phyloP scores from a whole-genome alignment of 2,888 invertebrate species.

The Hyposoter dolosus region DNA sequence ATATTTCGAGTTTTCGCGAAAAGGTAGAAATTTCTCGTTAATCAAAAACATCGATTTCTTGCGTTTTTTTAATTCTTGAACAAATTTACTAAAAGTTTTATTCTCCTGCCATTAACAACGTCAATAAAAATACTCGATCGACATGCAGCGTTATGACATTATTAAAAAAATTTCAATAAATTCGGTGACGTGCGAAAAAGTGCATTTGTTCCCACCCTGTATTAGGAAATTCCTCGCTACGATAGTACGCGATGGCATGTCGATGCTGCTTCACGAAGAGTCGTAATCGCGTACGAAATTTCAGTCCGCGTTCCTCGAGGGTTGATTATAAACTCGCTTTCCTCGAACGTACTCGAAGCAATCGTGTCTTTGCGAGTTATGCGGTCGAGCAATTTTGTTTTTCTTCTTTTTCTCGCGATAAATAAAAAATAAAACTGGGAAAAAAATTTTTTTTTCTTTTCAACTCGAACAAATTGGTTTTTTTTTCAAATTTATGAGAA shows the following conservation, averaged over 20 bases:
- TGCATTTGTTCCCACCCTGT: constrained; percentile 11
- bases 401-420: neutral
- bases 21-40: neutral
- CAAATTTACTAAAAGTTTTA: neutral
- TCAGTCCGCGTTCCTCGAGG: constrained; percentile 36
- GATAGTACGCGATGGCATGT: constrained; percentile 38
- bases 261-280: constrained; percentile 41
- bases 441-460: neutral
- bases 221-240: constrained; percentile 18
- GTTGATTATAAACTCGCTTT: constrained; percentile 35
- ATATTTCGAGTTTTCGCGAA: neutral
- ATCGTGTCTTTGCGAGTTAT: neutral
- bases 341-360: neutral
- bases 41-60: too few relatives aligned
- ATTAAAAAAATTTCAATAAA: neutral
- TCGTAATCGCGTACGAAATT: constrained; percentile 51
- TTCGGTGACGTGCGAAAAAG: neutral
- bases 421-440: neutral
- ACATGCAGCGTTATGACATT: neutral
- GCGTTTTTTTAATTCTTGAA: too few relatives aligned
- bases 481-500: neutral
- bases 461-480: neutral
- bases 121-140: neutral
- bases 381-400: neutral
- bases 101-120: neutral